Base-by-base conservation (phyloP, 2,113 vertebrate genomes). In the Camarhynchus parvulus region DNA sequence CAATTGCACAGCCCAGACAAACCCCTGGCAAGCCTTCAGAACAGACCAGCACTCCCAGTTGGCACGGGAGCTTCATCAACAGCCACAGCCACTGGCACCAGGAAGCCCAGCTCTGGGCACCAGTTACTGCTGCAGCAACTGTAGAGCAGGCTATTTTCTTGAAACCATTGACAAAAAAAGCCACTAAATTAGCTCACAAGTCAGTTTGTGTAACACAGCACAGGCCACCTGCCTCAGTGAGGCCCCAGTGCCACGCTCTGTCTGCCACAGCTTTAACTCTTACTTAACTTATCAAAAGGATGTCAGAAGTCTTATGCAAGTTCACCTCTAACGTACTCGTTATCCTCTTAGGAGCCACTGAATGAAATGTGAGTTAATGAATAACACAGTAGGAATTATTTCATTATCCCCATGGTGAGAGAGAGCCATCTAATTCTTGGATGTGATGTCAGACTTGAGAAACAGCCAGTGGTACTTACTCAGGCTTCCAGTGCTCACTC, bases 281-380 rank as follows among this genome's bases (percentile, higher is more conserved):
- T 72, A 19, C 37, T 89, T 90, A 66, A 83, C 88, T 93, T 67
- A 95, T 20, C 95, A 77, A 80, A 94, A 74, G 67, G 83, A 89
- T 92, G 80, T 44, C 86, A 69, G 42, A 83, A 83, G 73, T 55
- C 95, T 90, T 77, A 46, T 16, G 72, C 95, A 97, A 97, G 92
- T 92, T 92, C 90, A 90, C 68, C 88, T 93, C 88, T 89, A 93
- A 83, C 7, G 11, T 58, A 59, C 61, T 92, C 3, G 0, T 93
- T 92, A 92, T 74, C 80, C 89, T 96, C 87, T 86, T 68, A 85
- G 68, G 81, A 94, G 83, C 72, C 85, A 85, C 2, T 92, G 76
- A 95, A 95, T 92, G 94, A 96, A 96, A 88, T 82, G 84, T 4
- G 85, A 96, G 91, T 91, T 97, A 96, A 97, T 96, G 94, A 97